Evolutionary conservation across 2,113 vertebrate species (phyloP).

Genomic region (Ardeotis arabs): DNA sequence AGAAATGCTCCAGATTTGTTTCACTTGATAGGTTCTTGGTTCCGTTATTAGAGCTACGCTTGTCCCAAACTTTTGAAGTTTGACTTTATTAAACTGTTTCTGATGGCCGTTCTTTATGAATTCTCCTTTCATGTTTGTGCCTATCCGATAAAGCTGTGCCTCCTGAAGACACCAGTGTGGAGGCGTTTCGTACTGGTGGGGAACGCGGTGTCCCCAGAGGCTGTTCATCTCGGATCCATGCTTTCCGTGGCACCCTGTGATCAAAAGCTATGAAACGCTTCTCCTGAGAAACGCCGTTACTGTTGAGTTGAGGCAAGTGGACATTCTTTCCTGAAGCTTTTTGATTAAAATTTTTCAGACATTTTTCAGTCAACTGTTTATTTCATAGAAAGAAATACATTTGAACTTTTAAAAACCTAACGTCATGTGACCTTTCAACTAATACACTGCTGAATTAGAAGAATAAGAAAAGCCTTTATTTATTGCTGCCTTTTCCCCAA

Average conservation of each 20-base stretch:
- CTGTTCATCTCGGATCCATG: accelerated
- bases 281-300: not conserved
- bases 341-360: not conserved
- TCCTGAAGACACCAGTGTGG: not conserved
- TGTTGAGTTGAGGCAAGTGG: not conserved
- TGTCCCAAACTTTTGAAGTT: not conserved
- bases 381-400: not conserved
- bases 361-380: not conserved
- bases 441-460: not conserved
- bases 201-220: not conserved
- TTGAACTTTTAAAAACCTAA: not conserved
- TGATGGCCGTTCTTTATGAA: accelerated
- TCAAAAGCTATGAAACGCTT: not conserved
- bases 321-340: not conserved
- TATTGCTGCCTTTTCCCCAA: not conserved
- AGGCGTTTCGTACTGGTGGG: not conserved
- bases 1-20: not conserved
- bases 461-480: not conserved
- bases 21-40: not conserved
- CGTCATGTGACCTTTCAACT: not conserved
- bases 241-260: not conserved
- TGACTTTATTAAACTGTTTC: not conserved
- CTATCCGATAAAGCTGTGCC: not conserved
- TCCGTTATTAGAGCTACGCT: not conserved
- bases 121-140: not conserved